phyloP scores from a whole-genome alignment of 2,113 vertebrate genomes.

The Procavia capensis region DNA sequence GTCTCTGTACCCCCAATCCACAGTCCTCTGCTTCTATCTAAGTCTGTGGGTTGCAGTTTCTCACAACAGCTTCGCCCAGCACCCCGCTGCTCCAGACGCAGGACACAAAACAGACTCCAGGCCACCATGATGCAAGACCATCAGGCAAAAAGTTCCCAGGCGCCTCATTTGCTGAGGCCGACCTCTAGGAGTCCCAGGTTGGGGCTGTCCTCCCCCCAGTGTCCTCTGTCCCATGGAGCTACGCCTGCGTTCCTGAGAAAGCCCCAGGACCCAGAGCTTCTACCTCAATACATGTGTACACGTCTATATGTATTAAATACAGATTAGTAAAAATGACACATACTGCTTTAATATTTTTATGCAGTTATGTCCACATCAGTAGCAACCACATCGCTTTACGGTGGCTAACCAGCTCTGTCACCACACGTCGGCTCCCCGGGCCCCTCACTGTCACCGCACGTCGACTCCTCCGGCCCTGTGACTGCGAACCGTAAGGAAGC shows the following conservation, averaged over 20 bases:
- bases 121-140: background rate
- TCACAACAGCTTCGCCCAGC: background rate
- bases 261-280: background rate
- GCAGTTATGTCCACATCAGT: background rate
- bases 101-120: background rate
- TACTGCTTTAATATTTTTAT: background rate
- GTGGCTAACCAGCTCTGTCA: no score
- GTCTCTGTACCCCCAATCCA: background rate
- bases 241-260: background rate
- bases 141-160: background rate
- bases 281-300: background rate
- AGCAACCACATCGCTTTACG: no score
- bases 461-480: background rate
- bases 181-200: background rate
- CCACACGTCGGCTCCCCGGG: no score
- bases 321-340: background rate
- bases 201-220: no score
- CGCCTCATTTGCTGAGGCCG: background rate
- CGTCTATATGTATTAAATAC: background rate
- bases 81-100: no score
- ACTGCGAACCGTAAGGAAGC: background rate
- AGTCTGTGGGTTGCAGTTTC: background rate
- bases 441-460: no score
- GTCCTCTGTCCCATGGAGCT: background rate
- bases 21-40: background rate